Conservation (phyloP, 2,888 invertebrate species). For the Acronicta psi region DNA sequence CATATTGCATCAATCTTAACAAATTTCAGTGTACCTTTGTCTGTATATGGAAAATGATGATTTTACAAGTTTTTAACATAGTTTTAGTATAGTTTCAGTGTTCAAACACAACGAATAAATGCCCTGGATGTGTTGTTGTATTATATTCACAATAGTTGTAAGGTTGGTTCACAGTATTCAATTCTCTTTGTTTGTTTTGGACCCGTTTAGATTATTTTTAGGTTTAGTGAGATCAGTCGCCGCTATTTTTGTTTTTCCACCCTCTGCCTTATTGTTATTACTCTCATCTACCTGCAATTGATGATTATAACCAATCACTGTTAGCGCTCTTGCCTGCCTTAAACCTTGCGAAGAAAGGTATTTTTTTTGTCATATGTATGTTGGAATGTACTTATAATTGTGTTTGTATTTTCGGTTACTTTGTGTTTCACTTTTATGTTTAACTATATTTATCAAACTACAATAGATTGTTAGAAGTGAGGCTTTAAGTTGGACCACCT, state of each 20-base stretch:
- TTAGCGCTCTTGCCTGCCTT: constrained; percentile 79
- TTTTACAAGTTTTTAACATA: constrained; percentile 52
- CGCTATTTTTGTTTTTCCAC: constrained; percentile 66
- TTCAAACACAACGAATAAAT: constrained; percentile 82
- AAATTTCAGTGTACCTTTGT: constrained; percentile 59
- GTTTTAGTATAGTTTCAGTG: constrained; percentile 67
- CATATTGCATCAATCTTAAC: constrained; percentile 48
- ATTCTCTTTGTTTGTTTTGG: constrained; percentile 64
- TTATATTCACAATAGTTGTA: constrained; percentile 74
- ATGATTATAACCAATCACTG: constrained; percentile 56
- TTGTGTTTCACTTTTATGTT: constrained; percentile 46
- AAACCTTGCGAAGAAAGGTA: constrained; percentile 57
- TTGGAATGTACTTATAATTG: constrained; percentile 68
- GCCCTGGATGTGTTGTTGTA: constrained; percentile 71
- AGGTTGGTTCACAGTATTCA: constrained; percentile 79
- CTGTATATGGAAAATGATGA: constrained; percentile 42
- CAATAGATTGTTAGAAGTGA: constrained; percentile 64
- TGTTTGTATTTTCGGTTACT: constrained; percentile 47
- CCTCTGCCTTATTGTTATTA: constrained; percentile 74
- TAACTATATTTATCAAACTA: constrained; percentile 60
- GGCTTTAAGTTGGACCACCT: constrained; percentile 79
- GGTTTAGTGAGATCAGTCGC: constrained; percentile 60
- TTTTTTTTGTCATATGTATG: constrained; percentile 65
- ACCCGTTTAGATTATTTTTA: constrained; percentile 61
- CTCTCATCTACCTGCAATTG: constrained; percentile 50